Evolutionary conservation across 2,113 vertebrate species (phyloP).

Genomic region (Vidua chalybeata): DNA sequence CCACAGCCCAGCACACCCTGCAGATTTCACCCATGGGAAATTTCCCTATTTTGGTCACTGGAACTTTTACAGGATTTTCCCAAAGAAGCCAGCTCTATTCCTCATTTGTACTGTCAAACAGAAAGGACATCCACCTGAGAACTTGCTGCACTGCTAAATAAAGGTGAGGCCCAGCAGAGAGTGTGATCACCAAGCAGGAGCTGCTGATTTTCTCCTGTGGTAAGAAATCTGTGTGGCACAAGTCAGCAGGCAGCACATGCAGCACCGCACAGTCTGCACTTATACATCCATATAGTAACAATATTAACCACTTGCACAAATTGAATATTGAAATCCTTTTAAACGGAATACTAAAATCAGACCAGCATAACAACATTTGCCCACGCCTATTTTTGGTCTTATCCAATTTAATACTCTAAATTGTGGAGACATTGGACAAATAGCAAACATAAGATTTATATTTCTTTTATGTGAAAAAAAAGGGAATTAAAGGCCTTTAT

Average conservation of each 20-base stretch:
- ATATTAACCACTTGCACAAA: background rate
- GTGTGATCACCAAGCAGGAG: background rate
- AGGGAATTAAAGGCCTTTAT: background rate
- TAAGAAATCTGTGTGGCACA: background rate
- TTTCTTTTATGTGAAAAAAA: background rate
- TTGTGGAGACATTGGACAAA: background rate
- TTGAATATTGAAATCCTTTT: background rate
- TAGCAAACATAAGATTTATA: background rate
- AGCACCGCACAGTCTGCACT: background rate
- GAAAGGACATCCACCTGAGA: background rate
- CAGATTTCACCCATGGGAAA: background rate
- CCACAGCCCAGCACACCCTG: background rate
- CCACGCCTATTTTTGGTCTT: background rate
- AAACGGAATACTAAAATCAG: background rate
- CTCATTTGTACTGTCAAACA: background rate
- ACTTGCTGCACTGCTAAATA: background rate
- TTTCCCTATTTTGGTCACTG: background rate
- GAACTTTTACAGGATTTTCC: background rate
- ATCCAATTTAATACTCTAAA: background rate
- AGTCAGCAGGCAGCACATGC: background rate
- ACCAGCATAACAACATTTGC: background rate
- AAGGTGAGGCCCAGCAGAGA: background rate
- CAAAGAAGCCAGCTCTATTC: background rate
- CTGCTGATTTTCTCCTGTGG: background rate
- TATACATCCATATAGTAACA: background rate